These are phyloP conservation scores for Drosophila infuscata DNA, from an alignment of 2,888 invertebrate species.

Conservation along the genomic window DNA sequence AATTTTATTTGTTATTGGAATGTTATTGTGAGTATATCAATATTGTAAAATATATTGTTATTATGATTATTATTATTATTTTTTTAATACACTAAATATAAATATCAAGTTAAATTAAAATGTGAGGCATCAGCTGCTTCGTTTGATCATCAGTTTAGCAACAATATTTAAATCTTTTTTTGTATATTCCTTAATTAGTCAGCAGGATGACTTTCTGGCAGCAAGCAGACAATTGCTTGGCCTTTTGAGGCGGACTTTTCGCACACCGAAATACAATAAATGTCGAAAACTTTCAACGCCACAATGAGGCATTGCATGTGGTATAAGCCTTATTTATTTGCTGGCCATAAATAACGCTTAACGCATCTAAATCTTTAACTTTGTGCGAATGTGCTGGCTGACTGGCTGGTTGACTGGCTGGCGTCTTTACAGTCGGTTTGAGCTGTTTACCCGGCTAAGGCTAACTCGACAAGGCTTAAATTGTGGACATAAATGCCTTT, in stretches of 20 bases:
- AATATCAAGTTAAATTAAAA: background rate
- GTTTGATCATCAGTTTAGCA: background rate
- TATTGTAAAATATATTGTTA: background rate
- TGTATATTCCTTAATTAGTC: conserved; percentile 54
- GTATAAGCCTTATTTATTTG: conserved; percentile 80
- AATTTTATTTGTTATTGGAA: conserved; percentile 5
- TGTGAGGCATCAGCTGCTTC: background rate
- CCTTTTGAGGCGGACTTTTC: conserved; percentile 20
- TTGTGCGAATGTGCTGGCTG: conserved; percentile 69
- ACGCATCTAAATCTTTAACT: conserved; percentile 80
- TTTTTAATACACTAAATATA: background rate
- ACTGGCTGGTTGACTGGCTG: conserved; percentile 31
- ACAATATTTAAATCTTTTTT: conserved; percentile 14
- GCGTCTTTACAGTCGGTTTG: conserved; percentile 34
- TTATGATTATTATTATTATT: background rate
- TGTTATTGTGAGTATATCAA: background rate
- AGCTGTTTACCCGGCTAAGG: conserved; percentile 72
- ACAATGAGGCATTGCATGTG: conserved; percentile 80
- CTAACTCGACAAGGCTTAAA: conserved; percentile 77
- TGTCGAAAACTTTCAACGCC: conserved; percentile 78
- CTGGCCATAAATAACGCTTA: conserved; percentile 79
- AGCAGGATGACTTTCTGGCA: conserved; percentile 10
- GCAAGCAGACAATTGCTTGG: conserved; percentile 1
- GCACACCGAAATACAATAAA: conserved; percentile 66
- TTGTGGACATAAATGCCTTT: conserved; percentile 52